Conservation (phyloP, 2,113 vertebrate genomes). For the Sterna hirundo region DNA sequence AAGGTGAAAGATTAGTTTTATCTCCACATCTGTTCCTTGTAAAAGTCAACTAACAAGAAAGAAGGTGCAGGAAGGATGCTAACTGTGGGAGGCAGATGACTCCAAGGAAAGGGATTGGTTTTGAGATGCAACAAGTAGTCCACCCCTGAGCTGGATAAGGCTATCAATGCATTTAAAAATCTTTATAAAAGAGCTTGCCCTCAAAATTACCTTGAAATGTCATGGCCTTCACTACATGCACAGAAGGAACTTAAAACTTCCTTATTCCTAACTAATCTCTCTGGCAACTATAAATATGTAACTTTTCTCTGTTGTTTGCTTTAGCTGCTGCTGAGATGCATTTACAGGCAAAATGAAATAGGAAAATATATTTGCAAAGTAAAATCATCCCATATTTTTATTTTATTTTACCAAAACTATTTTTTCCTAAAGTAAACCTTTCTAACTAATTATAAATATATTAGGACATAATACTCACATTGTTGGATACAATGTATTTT, state of each 20-base stretch:
- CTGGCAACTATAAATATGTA: background rate
- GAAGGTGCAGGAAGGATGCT: background rate
- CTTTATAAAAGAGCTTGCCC: background rate
- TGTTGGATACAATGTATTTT: background rate
- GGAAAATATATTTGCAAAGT: background rate
- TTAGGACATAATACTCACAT: background rate
- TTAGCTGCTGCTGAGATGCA: background rate
- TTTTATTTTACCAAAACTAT: background rate
- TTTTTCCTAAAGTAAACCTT: background rate
- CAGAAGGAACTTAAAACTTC: background rate
- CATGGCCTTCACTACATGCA: background rate
- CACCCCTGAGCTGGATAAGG: background rate
- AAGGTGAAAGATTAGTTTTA: background rate
- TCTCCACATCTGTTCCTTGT: background rate
- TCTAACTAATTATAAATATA: background rate
- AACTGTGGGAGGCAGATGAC: background rate
- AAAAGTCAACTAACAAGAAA: background rate
- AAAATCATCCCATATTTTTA: background rate
- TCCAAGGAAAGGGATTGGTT: background rate
- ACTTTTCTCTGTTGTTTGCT: background rate
- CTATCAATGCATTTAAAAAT: background rate
- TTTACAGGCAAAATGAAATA: background rate
- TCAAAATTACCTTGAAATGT: background rate
- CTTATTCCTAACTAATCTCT: background rate
- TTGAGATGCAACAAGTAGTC: no score